Percentiles rank a stretch among this genome's conserved stretches.
phyloP scores from a whole-genome alignment of 2,113 vertebrate species.

The Austrofundulus limnaeus region DNA sequence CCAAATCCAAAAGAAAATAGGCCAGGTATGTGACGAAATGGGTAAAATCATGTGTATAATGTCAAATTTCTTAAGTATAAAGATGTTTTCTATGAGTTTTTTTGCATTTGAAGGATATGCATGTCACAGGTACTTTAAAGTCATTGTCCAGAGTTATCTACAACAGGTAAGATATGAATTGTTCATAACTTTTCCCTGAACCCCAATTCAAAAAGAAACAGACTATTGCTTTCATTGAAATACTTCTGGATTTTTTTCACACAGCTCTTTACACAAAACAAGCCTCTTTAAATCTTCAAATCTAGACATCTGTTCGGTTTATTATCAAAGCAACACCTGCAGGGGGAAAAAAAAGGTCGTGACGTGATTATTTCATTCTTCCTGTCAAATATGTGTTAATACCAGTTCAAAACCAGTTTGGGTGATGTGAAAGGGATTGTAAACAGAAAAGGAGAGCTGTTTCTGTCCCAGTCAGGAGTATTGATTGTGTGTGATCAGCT shows the following conservation, averaged over 20 bases:
- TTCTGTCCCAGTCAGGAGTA: conserved; percentile 7
- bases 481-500: conserved; percentile 23
- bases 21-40: too few relatives aligned
- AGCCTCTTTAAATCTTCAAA: too few relatives aligned
- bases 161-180: too few relatives aligned
- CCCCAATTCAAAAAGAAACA: too few relatives aligned
- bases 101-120: too few relatives aligned
- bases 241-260: background rate
- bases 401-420: conserved; percentile 6
- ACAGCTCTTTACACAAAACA: background rate
- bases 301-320: background rate
- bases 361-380: background rate
- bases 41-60: too few relatives aligned
- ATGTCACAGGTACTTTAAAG: too few relatives aligned
- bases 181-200: too few relatives aligned
- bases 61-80: too few relatives aligned
- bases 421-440: background rate
- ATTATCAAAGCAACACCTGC: background rate
- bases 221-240: background rate
- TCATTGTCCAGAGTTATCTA: too few relatives aligned
- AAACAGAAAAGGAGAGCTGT: conserved; percentile 12
- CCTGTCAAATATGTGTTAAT: conserved; percentile 10
- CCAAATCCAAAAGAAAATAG: too few relatives aligned
- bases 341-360: background rate
- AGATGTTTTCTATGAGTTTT: too few relatives aligned